phyloP scores from a whole-genome alignment of 2,113 vertebrate genomes.

The Urocitellus parryii region DNA sequence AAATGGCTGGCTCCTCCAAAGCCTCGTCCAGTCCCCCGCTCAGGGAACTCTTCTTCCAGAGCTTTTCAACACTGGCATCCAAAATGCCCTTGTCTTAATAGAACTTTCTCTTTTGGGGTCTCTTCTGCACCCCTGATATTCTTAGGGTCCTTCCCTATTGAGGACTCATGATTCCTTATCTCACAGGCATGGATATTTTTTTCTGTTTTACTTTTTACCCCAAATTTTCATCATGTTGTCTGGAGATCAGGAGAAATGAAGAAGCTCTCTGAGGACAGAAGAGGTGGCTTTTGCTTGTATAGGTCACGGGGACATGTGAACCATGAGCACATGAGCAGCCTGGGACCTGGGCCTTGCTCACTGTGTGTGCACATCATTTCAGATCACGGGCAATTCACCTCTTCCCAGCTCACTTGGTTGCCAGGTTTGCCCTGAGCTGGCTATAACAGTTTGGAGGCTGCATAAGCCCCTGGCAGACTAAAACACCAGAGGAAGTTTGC shows the following conservation, averaged over 20 bases:
- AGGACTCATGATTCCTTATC: neutral
- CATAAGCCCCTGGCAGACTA: neutral
- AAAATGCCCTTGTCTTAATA: neutral
- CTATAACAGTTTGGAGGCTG: neutral
- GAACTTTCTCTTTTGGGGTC: neutral
- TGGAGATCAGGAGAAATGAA: neutral
- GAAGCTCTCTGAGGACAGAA: too few species aligned
- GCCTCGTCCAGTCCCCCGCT: too few species aligned
- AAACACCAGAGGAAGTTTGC: neutral
- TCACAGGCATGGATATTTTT: neutral
- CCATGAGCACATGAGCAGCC: rapidly evolving
- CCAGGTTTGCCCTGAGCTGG: neutral
- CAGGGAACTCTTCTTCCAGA: too few species aligned
- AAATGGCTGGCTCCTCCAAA: neutral
- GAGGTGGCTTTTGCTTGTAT: neutral
- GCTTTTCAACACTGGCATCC: neutral
- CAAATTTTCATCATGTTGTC: neutral
- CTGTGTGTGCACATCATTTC: neutral
- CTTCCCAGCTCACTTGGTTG: neutral
- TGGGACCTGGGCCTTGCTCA: neutral
- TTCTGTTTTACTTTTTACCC: neutral
- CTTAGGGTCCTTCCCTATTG: neutral
- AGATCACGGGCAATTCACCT: neutral
- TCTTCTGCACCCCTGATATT: neutral
- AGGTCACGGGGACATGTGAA: neutral